Conservation (phyloP, 2,113 vertebrate genomes). For the Albula goreensis region DNA sequence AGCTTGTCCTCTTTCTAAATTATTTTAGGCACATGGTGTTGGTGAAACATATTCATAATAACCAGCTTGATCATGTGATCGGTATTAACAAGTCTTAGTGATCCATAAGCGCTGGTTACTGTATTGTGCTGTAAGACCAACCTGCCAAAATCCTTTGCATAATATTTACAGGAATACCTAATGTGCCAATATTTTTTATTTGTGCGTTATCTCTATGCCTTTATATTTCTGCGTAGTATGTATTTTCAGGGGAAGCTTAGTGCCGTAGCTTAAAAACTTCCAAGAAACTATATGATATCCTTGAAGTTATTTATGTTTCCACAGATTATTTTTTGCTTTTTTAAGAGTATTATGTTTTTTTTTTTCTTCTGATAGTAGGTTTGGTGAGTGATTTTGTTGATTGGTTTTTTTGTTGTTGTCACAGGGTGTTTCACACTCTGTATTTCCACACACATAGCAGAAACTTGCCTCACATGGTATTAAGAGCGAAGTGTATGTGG, state of each 20-base stretch:
- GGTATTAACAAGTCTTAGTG: conserved; percentile 7
- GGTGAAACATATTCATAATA: not conserved
- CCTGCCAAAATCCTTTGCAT: conserved; percentile 11
- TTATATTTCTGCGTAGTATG: not conserved
- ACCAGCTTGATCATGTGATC: conserved; percentile 7
- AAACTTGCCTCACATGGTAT: not conserved
- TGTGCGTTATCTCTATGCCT: not conserved
- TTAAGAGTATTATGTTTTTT: not conserved
- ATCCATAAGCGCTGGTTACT: conserved; percentile 8
- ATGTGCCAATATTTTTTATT: conserved; percentile 34
- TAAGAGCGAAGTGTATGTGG: not conserved
- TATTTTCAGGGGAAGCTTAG: not conserved
- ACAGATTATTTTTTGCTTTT: not conserved
- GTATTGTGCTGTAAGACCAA: conserved; percentile 12
- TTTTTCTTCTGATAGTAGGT: not conserved
- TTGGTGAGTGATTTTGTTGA: not conserved
- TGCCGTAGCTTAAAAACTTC: not conserved
- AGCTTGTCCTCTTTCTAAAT: not conserved
- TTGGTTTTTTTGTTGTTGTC: not conserved
- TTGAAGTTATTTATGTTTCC: conserved; percentile 8
- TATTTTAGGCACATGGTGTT: not conserved
- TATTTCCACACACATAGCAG: not conserved
- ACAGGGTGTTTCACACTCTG: not conserved
- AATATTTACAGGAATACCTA: conserved; percentile 18
- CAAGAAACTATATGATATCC: not conserved